A percentile compares a stretch with the other conserved stretches of the same genome.
These are phyloP conservation scores for Plutomurus gul DNA, from an alignment of 1,140 invertebrate genomes.

Conservation along the genomic window DNA sequence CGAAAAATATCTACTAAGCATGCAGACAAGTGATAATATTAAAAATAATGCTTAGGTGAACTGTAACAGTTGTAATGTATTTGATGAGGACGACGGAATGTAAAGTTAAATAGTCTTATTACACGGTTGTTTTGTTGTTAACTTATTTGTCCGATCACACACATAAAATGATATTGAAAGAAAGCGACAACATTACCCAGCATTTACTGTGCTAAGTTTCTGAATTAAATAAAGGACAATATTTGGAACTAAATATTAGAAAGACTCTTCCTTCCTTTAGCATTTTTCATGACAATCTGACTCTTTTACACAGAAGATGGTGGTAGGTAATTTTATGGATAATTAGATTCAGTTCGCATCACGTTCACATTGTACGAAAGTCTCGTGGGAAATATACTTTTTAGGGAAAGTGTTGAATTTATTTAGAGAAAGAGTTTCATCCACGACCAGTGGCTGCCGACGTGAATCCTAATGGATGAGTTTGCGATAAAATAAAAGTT, in stretches of 20 bases:
- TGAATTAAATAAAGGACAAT: neutral
- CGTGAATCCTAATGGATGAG: conserved; percentile 19
- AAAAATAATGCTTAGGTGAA: conserved; percentile 8
- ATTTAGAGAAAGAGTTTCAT: neutral
- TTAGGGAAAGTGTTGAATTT: conserved; percentile 24
- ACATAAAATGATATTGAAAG: neutral
- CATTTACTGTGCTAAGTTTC: no score
- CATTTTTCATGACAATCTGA: conserved; percentile 6
- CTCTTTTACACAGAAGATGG: neutral
- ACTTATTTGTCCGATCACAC: neutral
- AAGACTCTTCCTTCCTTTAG: no score
- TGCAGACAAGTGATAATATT: neutral
- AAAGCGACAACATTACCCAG: no score
- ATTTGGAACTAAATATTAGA: no score
- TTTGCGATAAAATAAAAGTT: neutral
- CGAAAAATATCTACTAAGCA: conserved; percentile 7
- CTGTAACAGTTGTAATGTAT: neutral
- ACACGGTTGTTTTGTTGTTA: neutral
- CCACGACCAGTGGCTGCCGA: neutral
- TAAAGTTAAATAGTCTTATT: neutral
- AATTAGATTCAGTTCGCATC: neutral
- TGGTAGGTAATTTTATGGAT: neutral
- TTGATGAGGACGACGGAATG: neutral
- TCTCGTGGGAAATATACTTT: conserved; percentile 11
- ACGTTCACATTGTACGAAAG: neutral